Percentiles rank a stretch among this genome's conserved stretches.
phyloP scores from a whole-genome alignment of 2,113 vertebrate genomes.

The Semicossyphus pulcher region DNA sequence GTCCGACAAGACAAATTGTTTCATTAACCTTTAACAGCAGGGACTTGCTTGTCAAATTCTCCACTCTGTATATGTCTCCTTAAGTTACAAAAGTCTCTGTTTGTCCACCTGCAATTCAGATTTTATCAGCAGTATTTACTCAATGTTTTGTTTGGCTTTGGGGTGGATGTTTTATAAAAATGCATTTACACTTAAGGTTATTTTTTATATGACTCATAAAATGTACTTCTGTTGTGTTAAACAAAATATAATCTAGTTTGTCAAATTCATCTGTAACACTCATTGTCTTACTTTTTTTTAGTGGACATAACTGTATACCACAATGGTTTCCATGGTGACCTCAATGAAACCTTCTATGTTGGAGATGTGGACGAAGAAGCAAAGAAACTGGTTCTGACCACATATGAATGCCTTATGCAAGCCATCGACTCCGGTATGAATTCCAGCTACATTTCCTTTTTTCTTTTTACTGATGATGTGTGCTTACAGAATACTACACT shows the following conservation, averaged over 20 bases:
- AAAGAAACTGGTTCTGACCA: slow-evolving; percentile 93
- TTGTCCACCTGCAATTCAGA: slow-evolving; percentile 20
- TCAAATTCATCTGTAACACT: too few relatives aligned
- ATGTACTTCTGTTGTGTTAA: neutral
- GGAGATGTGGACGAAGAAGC: slow-evolving; percentile 95
- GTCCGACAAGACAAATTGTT: slow-evolving; percentile 69
- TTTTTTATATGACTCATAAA: neutral
- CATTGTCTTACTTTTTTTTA: slow-evolving; percentile 67
- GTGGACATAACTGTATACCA: slow-evolving; percentile 99
- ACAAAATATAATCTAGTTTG: too few relatives aligned
- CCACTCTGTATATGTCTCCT: slow-evolving; percentile 21
- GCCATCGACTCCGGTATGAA: slow-evolving; percentile 93
- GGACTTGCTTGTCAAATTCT: slow-evolving; percentile 30
- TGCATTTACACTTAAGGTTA: too few relatives aligned
- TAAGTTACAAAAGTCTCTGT: slow-evolving; percentile 35
- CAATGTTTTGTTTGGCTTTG: neutral
- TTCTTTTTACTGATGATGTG: neutral
- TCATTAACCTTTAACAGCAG: slow-evolving; percentile 68
- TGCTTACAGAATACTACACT: rapidly evolving
- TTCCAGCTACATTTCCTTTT: neutral
- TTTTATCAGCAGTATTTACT: slow-evolving; percentile 4
- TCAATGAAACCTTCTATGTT: slow-evolving; percentile 97
- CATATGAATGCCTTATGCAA: slow-evolving; percentile 99
- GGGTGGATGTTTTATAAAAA: neutral
- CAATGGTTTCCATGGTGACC: slow-evolving; percentile 97